These are phyloP conservation scores for Metridium senile DNA, from an alignment of 92 coral and sea anemone species.

Conservation along the genomic window DNA sequence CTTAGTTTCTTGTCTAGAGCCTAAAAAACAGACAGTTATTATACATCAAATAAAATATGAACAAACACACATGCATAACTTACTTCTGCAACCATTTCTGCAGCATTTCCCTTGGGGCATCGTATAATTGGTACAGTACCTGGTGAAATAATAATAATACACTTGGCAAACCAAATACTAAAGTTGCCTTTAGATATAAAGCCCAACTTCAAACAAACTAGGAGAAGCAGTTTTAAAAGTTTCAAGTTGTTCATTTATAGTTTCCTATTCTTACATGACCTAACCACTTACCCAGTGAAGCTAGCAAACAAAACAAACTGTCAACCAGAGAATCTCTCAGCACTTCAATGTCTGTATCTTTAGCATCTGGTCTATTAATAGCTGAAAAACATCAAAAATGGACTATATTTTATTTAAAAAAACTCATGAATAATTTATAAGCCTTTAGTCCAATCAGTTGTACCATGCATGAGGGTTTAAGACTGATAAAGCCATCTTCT, in stretches of 20 bases:
- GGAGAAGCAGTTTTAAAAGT: too few species aligned
- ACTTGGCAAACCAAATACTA: background rate
- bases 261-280: too few species aligned
- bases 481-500: background rate
- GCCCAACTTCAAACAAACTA: too few species aligned
- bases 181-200: background rate
- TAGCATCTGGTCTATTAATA: conserved; percentile 94
- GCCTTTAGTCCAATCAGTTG: background rate
- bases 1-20: conserved; percentile 91
- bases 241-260: too few species aligned
- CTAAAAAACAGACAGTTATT: conserved; percentile 28
- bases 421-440: background rate
- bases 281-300: conserved; percentile 84
- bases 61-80: background rate
- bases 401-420: too few species aligned
- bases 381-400: conserved; percentile 50
- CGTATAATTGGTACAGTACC: conserved; percentile 97
- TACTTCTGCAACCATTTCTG: conserved; percentile 99
- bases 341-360: conserved; percentile 95
- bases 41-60: background rate
- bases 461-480: background rate
- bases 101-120: conserved; percentile 96
- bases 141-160: conserved; percentile 11
- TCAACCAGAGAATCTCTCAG: conserved; percentile 93
- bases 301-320: conserved; percentile 90